A percentile compares a stretch with the other conserved stretches of the same genome.
Conservation (phyloP, 2,888 invertebrate genomes). For the Mesorhabditis spiculigera region DNA sequence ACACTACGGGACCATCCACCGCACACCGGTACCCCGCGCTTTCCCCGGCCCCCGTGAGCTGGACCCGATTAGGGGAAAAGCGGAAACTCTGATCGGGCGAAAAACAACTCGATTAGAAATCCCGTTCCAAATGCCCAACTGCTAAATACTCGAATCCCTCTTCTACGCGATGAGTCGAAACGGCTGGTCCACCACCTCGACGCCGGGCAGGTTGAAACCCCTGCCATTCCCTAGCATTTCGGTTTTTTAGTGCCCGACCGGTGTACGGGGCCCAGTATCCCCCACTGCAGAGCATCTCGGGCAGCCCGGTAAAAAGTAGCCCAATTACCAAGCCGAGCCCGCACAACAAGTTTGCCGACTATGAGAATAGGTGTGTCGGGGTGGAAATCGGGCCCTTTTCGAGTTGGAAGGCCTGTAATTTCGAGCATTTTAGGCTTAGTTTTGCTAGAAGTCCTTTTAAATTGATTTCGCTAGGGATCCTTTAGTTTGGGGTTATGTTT, state of each 20-base stretch:
- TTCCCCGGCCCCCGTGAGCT: not conserved
- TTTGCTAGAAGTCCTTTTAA: no score
- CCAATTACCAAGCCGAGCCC: slow-evolving; percentile 21
- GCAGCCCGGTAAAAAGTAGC: slow-evolving; percentile 24
- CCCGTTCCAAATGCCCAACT: not conserved
- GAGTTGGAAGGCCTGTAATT: no score
- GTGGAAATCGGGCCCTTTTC: slow-evolving; percentile 2
- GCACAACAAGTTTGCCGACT: slow-evolving; percentile 48
- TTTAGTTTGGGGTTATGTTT: no score
- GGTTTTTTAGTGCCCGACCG: slow-evolving; percentile 46
- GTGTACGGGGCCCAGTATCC: slow-evolving; percentile 58
- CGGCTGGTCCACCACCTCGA: slow-evolving; percentile 33
- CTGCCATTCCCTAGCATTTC: no score
- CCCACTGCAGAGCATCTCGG: slow-evolving; percentile 33
- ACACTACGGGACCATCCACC: slow-evolving; percentile 10
- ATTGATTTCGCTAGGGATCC: no score
- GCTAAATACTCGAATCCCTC: slow-evolving; percentile 1
- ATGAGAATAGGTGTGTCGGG: slow-evolving; percentile 50
- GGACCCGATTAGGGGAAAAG: slow-evolving; percentile 5
- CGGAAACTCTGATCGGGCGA: slow-evolving; percentile 15
- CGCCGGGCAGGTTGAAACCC: slow-evolving; percentile 31
- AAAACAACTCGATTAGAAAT: slow-evolving; percentile 15
- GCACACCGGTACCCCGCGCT: slow-evolving; percentile 13
- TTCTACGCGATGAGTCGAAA: slow-evolving; percentile 24
- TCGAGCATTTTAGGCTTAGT: no score